Evolutionary conservation across 2,797 vertebrate genomes (phyloP), one percentile per base, ranked within the genome.

Genomic region (Trematomus bernacchii): DNA sequence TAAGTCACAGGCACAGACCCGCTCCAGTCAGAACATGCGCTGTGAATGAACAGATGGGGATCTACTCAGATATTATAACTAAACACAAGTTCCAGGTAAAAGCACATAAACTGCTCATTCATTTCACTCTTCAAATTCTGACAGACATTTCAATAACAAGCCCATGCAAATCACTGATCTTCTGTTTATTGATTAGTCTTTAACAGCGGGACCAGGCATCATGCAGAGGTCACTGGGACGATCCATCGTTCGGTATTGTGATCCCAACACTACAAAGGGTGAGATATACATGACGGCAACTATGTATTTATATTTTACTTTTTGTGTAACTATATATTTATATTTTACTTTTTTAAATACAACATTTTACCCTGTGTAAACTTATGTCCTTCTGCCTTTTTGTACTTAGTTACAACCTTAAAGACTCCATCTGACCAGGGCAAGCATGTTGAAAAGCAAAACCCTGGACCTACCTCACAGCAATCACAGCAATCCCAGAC

Each of bases 261-360:
- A 95, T 80, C 71, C 72, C 23, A 94, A 94, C 76, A 92, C 79
- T 4, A 86, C 91, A 15, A 92, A 92, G 93, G 95, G 97, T 98
- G 88, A 94, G 66, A 74, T 1, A 16, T 9, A 37, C 55, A 19
- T 42, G 23, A 23, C 1, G 1, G 3, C 16, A 11, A 14, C 9
- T 62, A 3, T 53, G 33, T 44, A 11, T 15, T 60, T 19, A 27
- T 15, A 68, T n/a, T 27, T 27, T 27, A 5, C 27, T 27, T 27
- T 27, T 27, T 27, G 27, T 4, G 27, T 27, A 11, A 14, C 9
- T 62, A 3, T 50, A 27, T 44, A 11, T n/a, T 15, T 19, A 27
- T 15, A 68, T 5, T 27, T 23, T 23, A 3, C 3, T 54, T n/a
- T 2, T 23, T 10, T 53, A 64, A 30, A 54, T 21, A 37, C 30